Base-by-base conservation (phyloP, 2,888 invertebrate genomes). In the Doris montereyensis region DNA sequence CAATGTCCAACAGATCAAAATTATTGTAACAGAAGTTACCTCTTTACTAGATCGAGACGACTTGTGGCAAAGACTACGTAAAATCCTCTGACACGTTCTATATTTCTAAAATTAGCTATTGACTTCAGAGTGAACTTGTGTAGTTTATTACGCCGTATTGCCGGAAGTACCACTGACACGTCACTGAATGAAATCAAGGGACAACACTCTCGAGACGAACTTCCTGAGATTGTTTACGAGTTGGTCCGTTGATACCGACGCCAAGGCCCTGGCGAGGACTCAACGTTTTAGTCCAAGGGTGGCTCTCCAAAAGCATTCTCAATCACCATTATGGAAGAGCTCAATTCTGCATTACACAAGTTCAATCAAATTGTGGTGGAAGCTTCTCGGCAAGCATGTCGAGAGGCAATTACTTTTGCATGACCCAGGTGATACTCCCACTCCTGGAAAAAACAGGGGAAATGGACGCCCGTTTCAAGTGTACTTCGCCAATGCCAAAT, bases 351-450 rank as follows among this genome's bases (percentile, higher is more conserved):
- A 13, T 52, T 82, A 58, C 82, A 82, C 52, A 76, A 76, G 35
- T 82, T 82, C 76, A 77, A 75, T 35, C 67, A 75, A 26, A 81
- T 74, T 62, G 79, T 82, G 17, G 82, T 82, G 2, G 81, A 81
- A 17, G 79, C 81, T 34, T 82, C 82, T 17, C 73, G 80, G 17
- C 77, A 74, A 60, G 65, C 81, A 26, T 82, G 77, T 24, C 67
- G 82, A n/a, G 79, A 82, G 52, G 57, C 74, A n/a, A 82, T 82
- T 26, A 77, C 77, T 81, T 77, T 62, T 80, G 82, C 34, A 82
- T 82, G 82, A 82, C 79, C 28, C 73, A 81, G 35, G 81, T 82
- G 24, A 76, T 82, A 58, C 41, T 81, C 28, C 80, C 79, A 32
- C 32, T 82, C 4, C 21, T 82, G 30, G 70, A 79, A n/a, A 76